phyloP scores from a whole-genome alignment of 2,888 invertebrate genomes.

The Cyrtodaria siliqua region DNA sequence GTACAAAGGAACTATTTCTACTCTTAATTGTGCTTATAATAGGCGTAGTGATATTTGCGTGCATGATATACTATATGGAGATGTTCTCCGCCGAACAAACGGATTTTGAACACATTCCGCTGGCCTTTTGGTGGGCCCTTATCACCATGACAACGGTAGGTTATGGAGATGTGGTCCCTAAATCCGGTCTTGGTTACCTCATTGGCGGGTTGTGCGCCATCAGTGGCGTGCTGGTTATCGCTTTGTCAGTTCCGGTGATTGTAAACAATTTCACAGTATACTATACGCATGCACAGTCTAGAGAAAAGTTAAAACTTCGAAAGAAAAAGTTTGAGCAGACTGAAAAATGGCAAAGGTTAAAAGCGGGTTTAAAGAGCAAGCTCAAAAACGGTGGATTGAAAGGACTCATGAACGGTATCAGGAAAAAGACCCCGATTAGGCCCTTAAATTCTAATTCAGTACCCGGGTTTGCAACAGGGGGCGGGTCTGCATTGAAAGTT shows the following conservation, averaged over 20 bases:
- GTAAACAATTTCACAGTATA: conserved; percentile 76
- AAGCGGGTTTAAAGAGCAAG: conserved; percentile 54
- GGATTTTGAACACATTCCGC: conserved; percentile 87
- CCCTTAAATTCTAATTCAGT: conserved; percentile 14
- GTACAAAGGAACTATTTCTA: conserved; percentile 71
- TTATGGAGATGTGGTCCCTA: conserved; percentile 73
- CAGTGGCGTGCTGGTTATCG: conserved; percentile 73
- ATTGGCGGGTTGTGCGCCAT: conserved; percentile 74
- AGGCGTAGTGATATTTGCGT: conserved; percentile 73
- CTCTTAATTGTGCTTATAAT: conserved; percentile 69
- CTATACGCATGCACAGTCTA: conserved; percentile 73
- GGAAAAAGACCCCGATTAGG: conserved; percentile 30
- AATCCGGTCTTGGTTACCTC: conserved; percentile 68
- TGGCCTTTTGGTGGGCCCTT: conserved; percentile 95
- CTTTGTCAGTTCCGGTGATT: conserved; percentile 74
- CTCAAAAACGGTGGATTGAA: conserved; percentile 57
- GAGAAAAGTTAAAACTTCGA: conserved; percentile 69
- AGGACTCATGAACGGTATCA: conserved; percentile 43
- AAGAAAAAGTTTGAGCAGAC: conserved; percentile 66
- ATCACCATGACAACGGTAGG: conserved; percentile 97
- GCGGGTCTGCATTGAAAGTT: neutral
- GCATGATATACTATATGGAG: conserved; percentile 74
- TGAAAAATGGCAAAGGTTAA: conserved; percentile 67
- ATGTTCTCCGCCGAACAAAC: conserved; percentile 62
- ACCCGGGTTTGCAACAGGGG: conserved; percentile 17